Evolutionary conservation across 2,113 vertebrate genomes (phyloP).

Genomic region (human (Homo sapiens)): GRCh38 chr1:159975001-159975500

Average conservation of each 20-base stretch:
- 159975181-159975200: not conserved
- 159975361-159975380: not conserved
- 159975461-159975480: not conserved
- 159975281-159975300: not conserved
- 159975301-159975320: not conserved
- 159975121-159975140: not conserved
- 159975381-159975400: not conserved
- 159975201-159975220: not conserved
- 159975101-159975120: not conserved
- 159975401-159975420: not conserved
- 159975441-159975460: not conserved
- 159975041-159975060: not conserved
- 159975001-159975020: not conserved
- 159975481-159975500: fast-evolving
- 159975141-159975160: not conserved
- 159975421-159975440: not conserved
- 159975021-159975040: not conserved
- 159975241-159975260: not conserved
- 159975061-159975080: not conserved
- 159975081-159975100: not conserved
- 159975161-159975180: not conserved
- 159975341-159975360: not conserved
- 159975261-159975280: not conserved
- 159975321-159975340: not conserved
- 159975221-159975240: not conserved